Percentiles rank a stretch among this genome's conserved stretches.
These are phyloP conservation scores for Drosophila merina DNA, from an alignment of 2,888 invertebrate genomes.

Conservation along the genomic window DNA sequence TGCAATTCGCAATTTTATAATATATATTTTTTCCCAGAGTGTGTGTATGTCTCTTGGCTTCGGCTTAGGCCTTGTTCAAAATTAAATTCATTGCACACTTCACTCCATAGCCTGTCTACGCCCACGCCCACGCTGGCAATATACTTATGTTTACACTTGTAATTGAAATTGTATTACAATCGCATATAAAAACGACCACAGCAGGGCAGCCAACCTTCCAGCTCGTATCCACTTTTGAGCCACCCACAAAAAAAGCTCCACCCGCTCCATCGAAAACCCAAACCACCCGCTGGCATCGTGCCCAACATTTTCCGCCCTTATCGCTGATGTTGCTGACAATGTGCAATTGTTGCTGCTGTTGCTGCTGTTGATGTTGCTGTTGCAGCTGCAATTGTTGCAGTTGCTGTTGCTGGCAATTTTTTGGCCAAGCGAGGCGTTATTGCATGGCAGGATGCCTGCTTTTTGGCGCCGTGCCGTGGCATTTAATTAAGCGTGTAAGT, in stretches of 20 bases:
- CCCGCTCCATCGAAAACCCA: not conserved
- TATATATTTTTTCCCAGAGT: not conserved
- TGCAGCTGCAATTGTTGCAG: slow-evolving; percentile 7
- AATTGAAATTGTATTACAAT: slow-evolving; percentile 76
- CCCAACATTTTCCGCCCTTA: slow-evolving; percentile 47
- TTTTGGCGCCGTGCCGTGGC: slow-evolving; percentile 53
- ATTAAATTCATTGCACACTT: slow-evolving; percentile 31
- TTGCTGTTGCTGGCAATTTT: slow-evolving; percentile 9
- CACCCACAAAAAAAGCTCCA: not conserved
- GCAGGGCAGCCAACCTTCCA: not conserved
- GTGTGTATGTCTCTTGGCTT: not conserved
- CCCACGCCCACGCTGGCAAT: slow-evolving; percentile 46
- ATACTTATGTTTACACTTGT: slow-evolving; percentile 72
- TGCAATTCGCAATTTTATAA: slow-evolving; percentile 11
- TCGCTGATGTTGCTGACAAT: slow-evolving; percentile 70
- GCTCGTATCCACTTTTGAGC: not conserved
- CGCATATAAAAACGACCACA: slow-evolving; percentile 50
- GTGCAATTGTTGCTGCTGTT: slow-evolving; percentile 38
- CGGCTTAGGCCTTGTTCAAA: slow-evolving; percentile 18
- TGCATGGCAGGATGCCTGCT: slow-evolving; percentile 68
- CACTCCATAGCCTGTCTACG: not conserved
- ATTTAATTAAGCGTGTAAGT: slow-evolving; percentile 76
- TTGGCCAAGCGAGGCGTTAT: slow-evolving; percentile 44
- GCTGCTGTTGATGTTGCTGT: slow-evolving; percentile 10
- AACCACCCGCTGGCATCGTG: slow-evolving; percentile 39